These are phyloP conservation scores for Paracentrotus lividus DNA, from an alignment of 53 echinoderm and acorn worm genomes.

Conservation along the genomic window DNA sequence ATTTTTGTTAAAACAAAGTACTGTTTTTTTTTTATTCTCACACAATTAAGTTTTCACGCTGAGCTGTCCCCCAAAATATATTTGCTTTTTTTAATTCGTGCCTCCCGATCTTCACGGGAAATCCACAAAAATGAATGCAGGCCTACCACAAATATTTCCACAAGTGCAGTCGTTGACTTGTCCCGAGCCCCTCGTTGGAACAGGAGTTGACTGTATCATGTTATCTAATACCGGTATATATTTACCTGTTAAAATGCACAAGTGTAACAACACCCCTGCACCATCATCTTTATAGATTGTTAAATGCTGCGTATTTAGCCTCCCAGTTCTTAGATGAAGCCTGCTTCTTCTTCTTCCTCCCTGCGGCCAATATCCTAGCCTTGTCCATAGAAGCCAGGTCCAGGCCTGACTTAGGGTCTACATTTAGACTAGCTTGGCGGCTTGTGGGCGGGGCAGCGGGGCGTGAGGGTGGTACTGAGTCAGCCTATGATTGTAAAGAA, in stretches of 20 bases:
- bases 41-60: too few species aligned
- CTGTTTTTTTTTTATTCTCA: too few species aligned
- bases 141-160: too few species aligned
- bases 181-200: too few species aligned
- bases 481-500: constrained; percentile 26
- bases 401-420: neutral
- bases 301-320: constrained; percentile 91
- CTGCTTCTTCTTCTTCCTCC: constrained; percentile 94
- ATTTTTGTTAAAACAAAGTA: too few species aligned
- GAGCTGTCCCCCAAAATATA: too few species aligned
- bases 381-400: constrained; percentile 77
- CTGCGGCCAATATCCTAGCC: constrained; percentile 87
- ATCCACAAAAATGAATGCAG: too few species aligned
- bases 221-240: too few species aligned
- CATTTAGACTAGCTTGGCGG: constrained; percentile 58
- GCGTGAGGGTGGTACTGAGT: constrained; percentile 51
- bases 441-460: constrained; percentile 43
- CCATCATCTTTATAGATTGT: constrained; percentile 80
- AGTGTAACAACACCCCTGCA: neutral
- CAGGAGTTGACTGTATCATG: too few species aligned
- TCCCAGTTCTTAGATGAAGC: constrained; percentile 92
- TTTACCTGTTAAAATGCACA: constrained; percentile 30
- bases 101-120: too few species aligned
- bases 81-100: too few species aligned
- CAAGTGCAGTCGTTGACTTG: too few species aligned